These are phyloP conservation scores for Zhuqinia jingwanae DNA, from an alignment of 2,888 invertebrate genomes.

Conservation along the genomic window DNA sequence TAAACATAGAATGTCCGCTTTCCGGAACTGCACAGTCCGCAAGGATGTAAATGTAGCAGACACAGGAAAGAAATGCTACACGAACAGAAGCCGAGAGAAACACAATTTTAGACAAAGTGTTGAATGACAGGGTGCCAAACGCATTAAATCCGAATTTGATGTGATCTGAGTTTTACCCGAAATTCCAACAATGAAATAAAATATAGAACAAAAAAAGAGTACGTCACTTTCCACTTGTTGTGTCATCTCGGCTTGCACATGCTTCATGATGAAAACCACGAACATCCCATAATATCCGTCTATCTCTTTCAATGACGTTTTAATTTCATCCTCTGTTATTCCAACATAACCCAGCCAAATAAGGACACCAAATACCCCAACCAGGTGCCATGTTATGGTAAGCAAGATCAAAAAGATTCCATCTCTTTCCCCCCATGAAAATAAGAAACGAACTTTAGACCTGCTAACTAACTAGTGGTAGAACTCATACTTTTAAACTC, in stretches of 20 bases:
- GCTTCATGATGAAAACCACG: slow-evolving; percentile 71
- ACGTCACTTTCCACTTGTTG: slow-evolving; percentile 70
- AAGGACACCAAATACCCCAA: slow-evolving; percentile 55
- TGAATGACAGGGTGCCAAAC: neutral
- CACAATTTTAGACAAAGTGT: neutral
- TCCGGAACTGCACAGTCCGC: slow-evolving; percentile 71
- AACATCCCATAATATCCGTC: slow-evolving; percentile 74
- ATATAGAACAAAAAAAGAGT: slow-evolving; percentile 67
- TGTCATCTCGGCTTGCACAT: slow-evolving; percentile 72
- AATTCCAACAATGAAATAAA: slow-evolving; percentile 66
- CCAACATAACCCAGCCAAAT: slow-evolving; percentile 74
- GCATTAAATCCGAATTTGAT: neutral
- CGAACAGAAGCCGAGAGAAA: too few species aligned
- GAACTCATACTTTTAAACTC: neutral
- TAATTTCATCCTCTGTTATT: slow-evolving; percentile 64
- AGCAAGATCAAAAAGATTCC: slow-evolving; percentile 64
- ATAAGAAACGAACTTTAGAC: neutral
- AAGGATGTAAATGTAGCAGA: slow-evolving; percentile 68
- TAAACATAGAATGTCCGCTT: slow-evolving; percentile 62
- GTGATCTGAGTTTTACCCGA: slow-evolving; percentile 37
- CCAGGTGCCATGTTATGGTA: slow-evolving; percentile 67
- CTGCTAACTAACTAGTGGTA: too few species aligned
- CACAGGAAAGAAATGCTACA: slow-evolving; percentile 61
- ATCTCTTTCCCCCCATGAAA: slow-evolving; percentile 72
- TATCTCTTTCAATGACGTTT: slow-evolving; percentile 48